These are phyloP conservation scores for Anser cygnoides DNA, from an alignment of 2,113 vertebrate species.

Conservation along the genomic window DNA sequence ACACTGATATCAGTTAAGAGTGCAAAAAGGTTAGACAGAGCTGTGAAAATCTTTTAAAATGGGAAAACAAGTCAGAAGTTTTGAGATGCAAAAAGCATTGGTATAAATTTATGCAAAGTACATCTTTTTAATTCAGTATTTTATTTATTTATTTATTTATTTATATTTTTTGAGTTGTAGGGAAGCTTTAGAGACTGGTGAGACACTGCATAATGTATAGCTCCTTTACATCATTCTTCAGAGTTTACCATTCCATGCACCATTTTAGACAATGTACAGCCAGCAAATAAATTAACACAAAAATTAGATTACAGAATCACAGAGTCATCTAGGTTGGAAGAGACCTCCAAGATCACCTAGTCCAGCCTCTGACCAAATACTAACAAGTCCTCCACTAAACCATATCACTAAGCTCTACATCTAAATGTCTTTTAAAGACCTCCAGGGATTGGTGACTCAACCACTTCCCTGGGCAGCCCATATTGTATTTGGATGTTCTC, in stretches of 20 bases:
- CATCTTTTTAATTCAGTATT: not conserved
- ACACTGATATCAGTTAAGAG: fast-evolving
- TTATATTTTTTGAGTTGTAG: not conserved
- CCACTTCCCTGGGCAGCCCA: too few relatives aligned
- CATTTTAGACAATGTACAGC: not conserved
- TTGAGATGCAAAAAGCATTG: not conserved
- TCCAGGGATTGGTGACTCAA: too few relatives aligned
- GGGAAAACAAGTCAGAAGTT: not conserved
- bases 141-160: too few relatives aligned
- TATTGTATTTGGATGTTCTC: not conserved
- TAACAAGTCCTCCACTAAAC: too few relatives aligned
- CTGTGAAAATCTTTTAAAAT: not conserved
- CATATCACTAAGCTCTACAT: too few relatives aligned
- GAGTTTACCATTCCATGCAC: not conserved
- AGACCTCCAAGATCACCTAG: too few relatives aligned
- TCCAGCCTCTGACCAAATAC: too few relatives aligned
- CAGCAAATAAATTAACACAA: not conserved
- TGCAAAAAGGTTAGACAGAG: not conserved
- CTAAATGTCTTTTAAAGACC: too few relatives aligned
- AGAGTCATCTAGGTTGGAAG: too few relatives aligned
- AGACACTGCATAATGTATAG: not conserved
- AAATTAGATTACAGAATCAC: not conserved
- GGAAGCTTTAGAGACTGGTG: not conserved
- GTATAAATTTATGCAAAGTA: not conserved
- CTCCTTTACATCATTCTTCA: not conserved